phyloP scores from a whole-genome alignment of 2,113 vertebrate genomes.

The Microtus ochrogaster region DNA sequence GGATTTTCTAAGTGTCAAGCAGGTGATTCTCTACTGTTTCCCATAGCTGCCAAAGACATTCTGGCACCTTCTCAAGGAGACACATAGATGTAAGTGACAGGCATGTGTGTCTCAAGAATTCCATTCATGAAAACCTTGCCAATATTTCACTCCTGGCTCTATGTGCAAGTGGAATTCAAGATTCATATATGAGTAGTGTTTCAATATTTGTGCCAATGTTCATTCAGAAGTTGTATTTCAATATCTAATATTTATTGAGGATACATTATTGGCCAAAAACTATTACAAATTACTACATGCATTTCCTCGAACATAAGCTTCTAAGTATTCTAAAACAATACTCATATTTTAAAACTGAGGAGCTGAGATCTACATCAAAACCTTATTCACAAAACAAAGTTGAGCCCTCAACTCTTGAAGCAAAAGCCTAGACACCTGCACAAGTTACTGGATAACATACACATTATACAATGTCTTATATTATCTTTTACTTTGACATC shows the following conservation, averaged over 20 bases:
- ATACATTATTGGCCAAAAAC: neutral
- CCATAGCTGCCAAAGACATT: neutral
- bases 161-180: neutral
- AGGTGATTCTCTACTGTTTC: rapidly evolving
- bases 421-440: neutral
- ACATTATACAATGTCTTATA: neutral
- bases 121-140: neutral
- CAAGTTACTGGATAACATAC: neutral
- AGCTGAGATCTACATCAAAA: neutral
- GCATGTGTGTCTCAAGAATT: neutral
- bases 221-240: neutral
- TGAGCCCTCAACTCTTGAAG: neutral
- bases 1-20: no score
- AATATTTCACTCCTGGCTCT: neutral
- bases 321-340: neutral
- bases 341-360: neutral
- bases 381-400: neutral
- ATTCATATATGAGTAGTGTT: neutral
- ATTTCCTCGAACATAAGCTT: neutral
- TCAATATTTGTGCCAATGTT: neutral
- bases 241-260: neutral
- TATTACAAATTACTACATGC: neutral
- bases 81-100: neutral
- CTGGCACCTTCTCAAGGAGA: neutral
- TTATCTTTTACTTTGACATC: neutral